A percentile compares a stretch with the other conserved stretches of the same genome.
phyloP scores from a whole-genome alignment of 2,113 vertebrate genomes.

The Crocuta crocuta region DNA sequence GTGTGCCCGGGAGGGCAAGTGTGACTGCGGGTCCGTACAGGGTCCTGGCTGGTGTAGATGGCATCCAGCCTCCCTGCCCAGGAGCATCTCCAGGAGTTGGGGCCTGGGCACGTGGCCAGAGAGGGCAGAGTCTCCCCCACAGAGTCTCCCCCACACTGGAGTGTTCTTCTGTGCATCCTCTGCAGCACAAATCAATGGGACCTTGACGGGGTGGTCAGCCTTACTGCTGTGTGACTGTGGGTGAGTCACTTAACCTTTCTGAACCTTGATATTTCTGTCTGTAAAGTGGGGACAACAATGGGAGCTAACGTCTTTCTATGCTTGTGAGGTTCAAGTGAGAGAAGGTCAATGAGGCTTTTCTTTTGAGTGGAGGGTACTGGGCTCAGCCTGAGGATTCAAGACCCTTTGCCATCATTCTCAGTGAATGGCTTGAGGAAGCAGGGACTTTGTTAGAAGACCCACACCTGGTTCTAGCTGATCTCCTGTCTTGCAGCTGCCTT shows the following conservation, averaged over 20 bases:
- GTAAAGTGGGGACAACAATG: not conserved
- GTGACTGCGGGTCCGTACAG: no score
- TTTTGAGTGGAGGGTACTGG: not conserved
- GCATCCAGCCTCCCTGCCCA: not conserved
- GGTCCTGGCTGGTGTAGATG: not conserved
- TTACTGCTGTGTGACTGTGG: not conserved
- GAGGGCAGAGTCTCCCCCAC: not conserved
- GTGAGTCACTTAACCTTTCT: not conserved
- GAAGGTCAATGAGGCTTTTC: not conserved
- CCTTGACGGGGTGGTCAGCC: no score
- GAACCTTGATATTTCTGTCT: not conserved
- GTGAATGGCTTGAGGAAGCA: not conserved
- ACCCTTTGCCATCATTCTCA: not conserved
- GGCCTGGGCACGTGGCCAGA: no score
- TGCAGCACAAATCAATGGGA: not conserved
- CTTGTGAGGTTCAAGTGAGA: not conserved
- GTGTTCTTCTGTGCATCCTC: not conserved
- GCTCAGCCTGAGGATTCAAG: no score
- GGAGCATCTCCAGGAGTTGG: not conserved
- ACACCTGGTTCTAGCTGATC: not conserved
- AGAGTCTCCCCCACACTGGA: not conserved
- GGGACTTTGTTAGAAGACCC: not conserved
- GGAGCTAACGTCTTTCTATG: not conserved
- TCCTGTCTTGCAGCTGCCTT: not conserved
- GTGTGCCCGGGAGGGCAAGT: not conserved